phyloP scores from a whole-genome alignment of 2,797 vertebrate genomes.

The Cheirogaleus major region DNA sequence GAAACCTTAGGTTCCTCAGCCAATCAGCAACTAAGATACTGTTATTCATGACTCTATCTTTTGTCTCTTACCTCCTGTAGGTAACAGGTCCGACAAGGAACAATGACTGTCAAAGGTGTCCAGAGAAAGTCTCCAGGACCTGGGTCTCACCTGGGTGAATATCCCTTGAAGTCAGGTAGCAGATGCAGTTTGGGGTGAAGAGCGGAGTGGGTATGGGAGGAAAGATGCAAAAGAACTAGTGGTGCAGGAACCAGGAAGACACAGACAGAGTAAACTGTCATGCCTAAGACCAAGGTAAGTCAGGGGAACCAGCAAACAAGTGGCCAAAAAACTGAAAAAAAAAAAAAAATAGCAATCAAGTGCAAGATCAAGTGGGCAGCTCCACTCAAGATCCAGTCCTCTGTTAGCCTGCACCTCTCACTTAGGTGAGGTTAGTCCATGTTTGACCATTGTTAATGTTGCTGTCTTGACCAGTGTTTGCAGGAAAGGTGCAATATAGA shows the following conservation, averaged over 20 bases:
- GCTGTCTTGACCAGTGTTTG: not conserved
- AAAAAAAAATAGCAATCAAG: not conserved
- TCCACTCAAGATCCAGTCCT: not conserved
- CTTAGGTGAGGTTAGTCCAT: not conserved
- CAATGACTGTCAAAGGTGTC: too few species aligned
- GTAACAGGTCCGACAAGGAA: not conserved
- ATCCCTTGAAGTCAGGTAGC: not conserved
- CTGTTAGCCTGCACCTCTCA: not conserved
- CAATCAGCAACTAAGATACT: not conserved
- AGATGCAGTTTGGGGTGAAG: not conserved
- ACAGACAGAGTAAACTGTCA: not conserved
- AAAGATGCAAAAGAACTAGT: not conserved
- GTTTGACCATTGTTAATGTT: not conserved
- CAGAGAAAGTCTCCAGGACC: not conserved
- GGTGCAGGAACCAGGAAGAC: not conserved
- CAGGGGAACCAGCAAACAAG: not conserved
- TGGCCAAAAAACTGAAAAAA: not conserved
- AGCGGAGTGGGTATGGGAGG: accelerated
- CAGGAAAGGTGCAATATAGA: not conserved
- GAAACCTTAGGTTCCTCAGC: not conserved
- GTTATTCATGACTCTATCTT: not conserved
- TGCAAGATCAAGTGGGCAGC: not conserved
- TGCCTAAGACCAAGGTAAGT: not conserved
- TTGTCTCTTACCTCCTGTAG: not conserved
- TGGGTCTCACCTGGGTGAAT: not conserved